Percentiles rank a stretch among this genome's conserved stretches.
Conservation (phyloP, 2,888 invertebrate species). For the Schrankia costaestrigalis region DNA sequence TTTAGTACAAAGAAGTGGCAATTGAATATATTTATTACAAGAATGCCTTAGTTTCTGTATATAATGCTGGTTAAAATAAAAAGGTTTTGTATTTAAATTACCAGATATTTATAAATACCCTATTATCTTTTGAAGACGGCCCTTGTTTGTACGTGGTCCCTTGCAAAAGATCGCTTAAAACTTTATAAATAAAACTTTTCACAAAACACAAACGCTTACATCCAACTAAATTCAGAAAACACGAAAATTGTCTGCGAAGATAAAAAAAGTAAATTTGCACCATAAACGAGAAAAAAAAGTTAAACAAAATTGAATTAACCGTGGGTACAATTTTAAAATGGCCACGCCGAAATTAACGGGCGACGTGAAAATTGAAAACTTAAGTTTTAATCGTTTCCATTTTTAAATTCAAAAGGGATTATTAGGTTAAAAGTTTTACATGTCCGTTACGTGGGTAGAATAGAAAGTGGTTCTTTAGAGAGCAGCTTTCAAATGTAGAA, state of each 20-base stretch:
- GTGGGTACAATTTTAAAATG: conserved; percentile 35
- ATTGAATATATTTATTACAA: too few species aligned
- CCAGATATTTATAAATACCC: too few species aligned
- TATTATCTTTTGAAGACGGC: too few species aligned
- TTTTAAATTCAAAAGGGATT: conserved; percentile 20
- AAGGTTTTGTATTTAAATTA: too few species aligned
- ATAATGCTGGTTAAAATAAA: too few species aligned
- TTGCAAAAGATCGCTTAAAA: conserved; percentile 3
- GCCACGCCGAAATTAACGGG: conserved; percentile 14
- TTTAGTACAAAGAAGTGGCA: too few species aligned
- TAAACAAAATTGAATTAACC: conserved; percentile 38
- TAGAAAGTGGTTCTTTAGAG: too few species aligned
- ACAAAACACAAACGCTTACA: conserved; percentile 3
- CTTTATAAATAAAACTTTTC: conserved; percentile 5
- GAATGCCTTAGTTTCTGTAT: too few species aligned
- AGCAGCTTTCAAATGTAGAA: too few species aligned
- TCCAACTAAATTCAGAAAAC: background rate
- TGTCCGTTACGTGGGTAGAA: conserved; percentile 8
- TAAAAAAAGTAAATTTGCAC: conserved; percentile 18
- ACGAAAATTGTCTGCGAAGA: conserved; percentile 11
- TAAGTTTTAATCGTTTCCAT: conserved; percentile 24
- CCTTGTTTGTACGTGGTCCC: too few species aligned
- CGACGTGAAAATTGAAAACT: conserved; percentile 23
- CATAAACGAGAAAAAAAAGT: conserved; percentile 31
- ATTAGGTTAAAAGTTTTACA: conserved; percentile 26